Evolutionary conservation across 2,113 vertebrate species (phyloP).

Genomic region (Otus sunia): DNA sequence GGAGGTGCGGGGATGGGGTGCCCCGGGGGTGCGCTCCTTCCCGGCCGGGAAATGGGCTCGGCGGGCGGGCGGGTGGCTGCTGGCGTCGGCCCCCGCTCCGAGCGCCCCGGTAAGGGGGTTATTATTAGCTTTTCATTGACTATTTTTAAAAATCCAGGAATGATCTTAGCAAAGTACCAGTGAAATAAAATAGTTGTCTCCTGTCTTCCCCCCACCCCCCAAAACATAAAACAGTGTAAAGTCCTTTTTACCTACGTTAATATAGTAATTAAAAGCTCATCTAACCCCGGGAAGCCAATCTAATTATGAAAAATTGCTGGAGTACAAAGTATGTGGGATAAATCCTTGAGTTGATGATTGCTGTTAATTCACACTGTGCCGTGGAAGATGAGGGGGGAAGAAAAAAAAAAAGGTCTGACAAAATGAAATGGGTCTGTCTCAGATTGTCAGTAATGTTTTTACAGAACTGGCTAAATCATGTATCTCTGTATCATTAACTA

Average conservation of each 20-base stretch:
- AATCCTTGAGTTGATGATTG: neutral
- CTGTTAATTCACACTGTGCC: neutral
- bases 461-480: neutral
- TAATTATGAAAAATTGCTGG: slow-evolving; percentile 6
- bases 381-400: neutral
- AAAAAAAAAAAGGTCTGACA: neutral
- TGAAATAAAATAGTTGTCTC: neutral
- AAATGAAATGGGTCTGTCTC: neutral
- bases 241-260: neutral
- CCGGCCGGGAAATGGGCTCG: neutral
- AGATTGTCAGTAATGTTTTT: neutral
- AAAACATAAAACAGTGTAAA: neutral
- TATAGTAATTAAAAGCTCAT: neutral
- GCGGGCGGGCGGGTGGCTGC: neutral
- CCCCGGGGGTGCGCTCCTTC: neutral
- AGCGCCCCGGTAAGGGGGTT: neutral
- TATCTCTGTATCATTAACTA: slow-evolving; percentile 37
- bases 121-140: neutral
- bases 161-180: neutral
- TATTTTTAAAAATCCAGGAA: neutral
- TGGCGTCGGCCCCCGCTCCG: neutral
- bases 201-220: no score
- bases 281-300: neutral
- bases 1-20: neutral
- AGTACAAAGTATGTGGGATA: neutral